A percentile compares a stretch with the other conserved stretches of the same genome.
Conservation (phyloP, 2,888 invertebrate species). For the Brachylomia viminalis region DNA sequence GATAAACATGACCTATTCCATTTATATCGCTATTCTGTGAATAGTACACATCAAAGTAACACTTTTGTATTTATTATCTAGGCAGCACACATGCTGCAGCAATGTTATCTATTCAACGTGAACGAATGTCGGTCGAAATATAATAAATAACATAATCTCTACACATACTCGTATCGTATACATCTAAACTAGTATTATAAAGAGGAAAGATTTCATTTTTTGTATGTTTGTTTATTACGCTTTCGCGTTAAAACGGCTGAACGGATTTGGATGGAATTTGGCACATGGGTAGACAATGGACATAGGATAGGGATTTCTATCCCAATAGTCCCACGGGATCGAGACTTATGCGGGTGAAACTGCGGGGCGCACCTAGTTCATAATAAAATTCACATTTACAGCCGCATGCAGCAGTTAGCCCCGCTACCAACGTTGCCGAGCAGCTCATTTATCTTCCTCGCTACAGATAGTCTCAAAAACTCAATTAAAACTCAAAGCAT, state of each 20-base stretch:
- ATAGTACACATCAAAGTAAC: constrained; percentile 14
- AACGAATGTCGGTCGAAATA: constrained; percentile 46
- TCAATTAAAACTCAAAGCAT: too few species aligned
- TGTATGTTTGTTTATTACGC: too few species aligned
- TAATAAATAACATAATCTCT: constrained; percentile 33
- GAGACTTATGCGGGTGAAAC: too few species aligned
- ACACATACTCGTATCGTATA: constrained; percentile 3
- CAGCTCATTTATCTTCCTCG: too few species aligned
- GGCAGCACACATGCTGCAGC: constrained; percentile 6
- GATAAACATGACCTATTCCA: constrained; percentile 9
- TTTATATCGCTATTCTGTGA: neutral
- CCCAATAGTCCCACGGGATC: too few species aligned
- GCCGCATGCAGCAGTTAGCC: neutral
- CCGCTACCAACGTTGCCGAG: neutral
- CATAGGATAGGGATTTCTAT: too few species aligned
- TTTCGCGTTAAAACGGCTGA: too few species aligned
- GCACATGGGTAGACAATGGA: too few species aligned
- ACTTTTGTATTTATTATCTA: constrained; percentile 38
- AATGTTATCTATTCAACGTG: constrained; percentile 45
- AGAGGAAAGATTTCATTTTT: too few species aligned
- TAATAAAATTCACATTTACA: neutral
- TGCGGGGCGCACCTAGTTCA: neutral
- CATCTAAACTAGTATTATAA: too few species aligned
- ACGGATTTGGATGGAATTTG: too few species aligned
- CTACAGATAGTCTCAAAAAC: too few species aligned